Percentiles rank a stretch among this genome's conserved stretches.
These are phyloP conservation scores for Melanotus villosus DNA, from an alignment of 2,888 invertebrate species.

Conservation along the genomic window DNA sequence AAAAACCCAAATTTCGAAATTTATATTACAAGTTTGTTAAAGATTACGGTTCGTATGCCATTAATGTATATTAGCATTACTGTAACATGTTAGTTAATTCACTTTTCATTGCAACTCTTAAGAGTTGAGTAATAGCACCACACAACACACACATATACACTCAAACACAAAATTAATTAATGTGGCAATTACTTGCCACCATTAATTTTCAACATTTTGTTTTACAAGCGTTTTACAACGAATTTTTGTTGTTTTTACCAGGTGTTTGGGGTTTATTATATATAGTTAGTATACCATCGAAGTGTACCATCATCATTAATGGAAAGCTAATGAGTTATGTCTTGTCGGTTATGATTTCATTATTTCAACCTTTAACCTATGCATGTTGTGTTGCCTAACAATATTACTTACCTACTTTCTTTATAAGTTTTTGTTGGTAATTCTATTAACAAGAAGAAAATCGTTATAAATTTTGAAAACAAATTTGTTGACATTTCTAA, in stretches of 20 bases:
- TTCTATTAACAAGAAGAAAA: too few relatives aligned
- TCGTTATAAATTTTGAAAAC: too few relatives aligned
- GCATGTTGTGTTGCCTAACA: background rate
- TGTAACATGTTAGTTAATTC: background rate
- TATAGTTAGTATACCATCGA: too few relatives aligned
- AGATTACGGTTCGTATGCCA: background rate
- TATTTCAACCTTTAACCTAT: background rate
- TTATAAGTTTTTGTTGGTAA: too few relatives aligned
- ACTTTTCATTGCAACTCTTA: background rate
- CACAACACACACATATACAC: background rate
- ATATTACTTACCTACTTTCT: background rate
- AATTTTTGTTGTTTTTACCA: background rate
- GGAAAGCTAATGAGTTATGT: too few relatives aligned
- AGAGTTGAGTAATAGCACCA: background rate
- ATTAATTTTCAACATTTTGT: background rate
- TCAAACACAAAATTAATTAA: constrained; percentile 2
- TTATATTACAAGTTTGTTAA: background rate
- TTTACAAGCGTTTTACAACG: background rate
- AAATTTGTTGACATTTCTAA: too few relatives aligned
- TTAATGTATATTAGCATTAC: background rate
- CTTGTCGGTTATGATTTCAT: background rate
- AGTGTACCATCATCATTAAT: too few relatives aligned
- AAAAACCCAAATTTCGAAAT: constrained; percentile 23
- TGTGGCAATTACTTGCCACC: background rate
- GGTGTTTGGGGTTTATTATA: too few relatives aligned